These are phyloP conservation scores for Copidosoma aretas DNA, from an alignment of 2,888 invertebrate genomes.

Conservation along the genomic window DNA sequence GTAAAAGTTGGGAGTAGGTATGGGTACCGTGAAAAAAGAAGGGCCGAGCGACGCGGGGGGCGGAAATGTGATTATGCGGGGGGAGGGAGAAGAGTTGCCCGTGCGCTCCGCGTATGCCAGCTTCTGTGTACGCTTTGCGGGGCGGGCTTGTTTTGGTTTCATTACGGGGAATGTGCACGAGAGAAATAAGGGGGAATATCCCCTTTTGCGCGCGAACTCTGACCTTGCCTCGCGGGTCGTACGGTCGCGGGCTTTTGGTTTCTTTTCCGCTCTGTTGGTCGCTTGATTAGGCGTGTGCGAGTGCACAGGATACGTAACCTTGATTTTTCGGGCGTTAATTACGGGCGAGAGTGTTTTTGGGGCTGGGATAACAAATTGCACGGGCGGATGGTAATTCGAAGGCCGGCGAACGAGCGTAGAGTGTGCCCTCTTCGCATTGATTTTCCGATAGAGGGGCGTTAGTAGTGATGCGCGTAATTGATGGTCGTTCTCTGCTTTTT, in stretches of 20 bases:
- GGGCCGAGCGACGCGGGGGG: slow-evolving; percentile 36
- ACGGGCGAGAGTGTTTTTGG: background rate
- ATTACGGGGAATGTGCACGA: too few species aligned
- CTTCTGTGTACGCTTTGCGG: slow-evolving; percentile 33
- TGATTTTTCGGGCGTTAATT: background rate
- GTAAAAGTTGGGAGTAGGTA: background rate
- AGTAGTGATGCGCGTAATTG: too few species aligned
- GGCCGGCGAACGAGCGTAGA: too few species aligned
- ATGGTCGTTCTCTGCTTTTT: too few species aligned
- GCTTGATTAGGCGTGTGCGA: background rate
- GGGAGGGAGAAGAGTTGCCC: slow-evolving; percentile 18
- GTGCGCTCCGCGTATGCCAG: too few species aligned
- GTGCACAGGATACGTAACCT: background rate
- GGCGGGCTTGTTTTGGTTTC: slow-evolving; percentile 60
- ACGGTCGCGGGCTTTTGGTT: too few species aligned
- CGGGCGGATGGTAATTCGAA: too few species aligned
- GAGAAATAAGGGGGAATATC: background rate
- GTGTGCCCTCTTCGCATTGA: too few species aligned
- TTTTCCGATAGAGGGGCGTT: too few species aligned
- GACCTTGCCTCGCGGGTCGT: background rate
- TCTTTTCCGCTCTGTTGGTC: background rate
- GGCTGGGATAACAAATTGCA: too few species aligned
- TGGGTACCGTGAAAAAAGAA: too few species aligned
- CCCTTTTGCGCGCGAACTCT: background rate
- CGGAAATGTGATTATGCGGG: slow-evolving; percentile 53